These are phyloP conservation scores for Phylloscopus collybita DNA, from an alignment of 2,797 vertebrate genomes.

Conservation along the genomic window DNA sequence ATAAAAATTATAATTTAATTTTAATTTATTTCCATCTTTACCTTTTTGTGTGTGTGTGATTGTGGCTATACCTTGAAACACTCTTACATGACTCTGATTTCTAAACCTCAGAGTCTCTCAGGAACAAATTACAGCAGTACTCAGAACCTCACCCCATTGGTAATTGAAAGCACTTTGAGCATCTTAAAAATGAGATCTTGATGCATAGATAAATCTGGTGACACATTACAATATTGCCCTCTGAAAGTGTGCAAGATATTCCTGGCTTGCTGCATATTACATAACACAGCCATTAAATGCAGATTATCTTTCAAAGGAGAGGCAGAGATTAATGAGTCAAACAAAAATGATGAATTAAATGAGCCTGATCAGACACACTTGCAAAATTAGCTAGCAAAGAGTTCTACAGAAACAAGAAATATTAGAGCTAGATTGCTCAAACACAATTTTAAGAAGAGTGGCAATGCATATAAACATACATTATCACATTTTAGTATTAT, in stretches of 20 bases:
- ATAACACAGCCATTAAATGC: slow-evolving; percentile 71
- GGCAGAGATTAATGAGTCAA: slow-evolving; percentile 78
- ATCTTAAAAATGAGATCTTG: slow-evolving; percentile 67
- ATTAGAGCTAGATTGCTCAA: slow-evolving; percentile 63
- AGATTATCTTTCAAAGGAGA: slow-evolving; percentile 74
- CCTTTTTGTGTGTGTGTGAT: not conserved
- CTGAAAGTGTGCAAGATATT: slow-evolving; percentile 45
- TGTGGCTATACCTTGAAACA: not conserved
- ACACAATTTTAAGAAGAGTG: slow-evolving; percentile 46
- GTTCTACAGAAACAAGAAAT: slow-evolving; percentile 60
- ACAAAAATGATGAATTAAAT: slow-evolving; percentile 72
- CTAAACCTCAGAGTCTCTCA: not conserved
- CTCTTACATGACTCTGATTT: slow-evolving; percentile 9
- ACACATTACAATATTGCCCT: slow-evolving; percentile 41
- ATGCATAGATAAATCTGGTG: slow-evolving; percentile 53
- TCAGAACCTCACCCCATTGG: slow-evolving; percentile 39
- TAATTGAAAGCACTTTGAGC: slow-evolving; percentile 61
- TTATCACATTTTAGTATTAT: slow-evolving; percentile 12
- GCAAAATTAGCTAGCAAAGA: slow-evolving; percentile 61
- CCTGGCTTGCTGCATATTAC: slow-evolving; percentile 67
- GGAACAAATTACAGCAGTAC: slow-evolving; percentile 20
- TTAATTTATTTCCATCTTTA: slow-evolving; percentile 32
- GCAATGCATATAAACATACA: slow-evolving; percentile 48
- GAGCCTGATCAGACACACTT: slow-evolving; percentile 60
- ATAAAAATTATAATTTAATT: slow-evolving; percentile 30